phyloP scores from a whole-genome alignment of 2,888 invertebrate genomes.

The Polyommatus iphigenia region DNA sequence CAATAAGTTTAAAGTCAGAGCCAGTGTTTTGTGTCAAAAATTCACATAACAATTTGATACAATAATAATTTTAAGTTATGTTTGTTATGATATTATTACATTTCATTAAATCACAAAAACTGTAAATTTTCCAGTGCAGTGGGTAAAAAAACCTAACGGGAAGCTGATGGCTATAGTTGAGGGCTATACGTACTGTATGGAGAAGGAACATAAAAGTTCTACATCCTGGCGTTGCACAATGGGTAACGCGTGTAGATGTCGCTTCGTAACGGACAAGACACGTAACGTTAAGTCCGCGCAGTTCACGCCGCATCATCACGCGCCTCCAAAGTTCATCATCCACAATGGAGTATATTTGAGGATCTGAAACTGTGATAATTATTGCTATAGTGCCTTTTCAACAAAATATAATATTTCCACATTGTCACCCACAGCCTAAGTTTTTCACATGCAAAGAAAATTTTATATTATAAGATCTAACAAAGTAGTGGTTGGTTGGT shows the following conservation, averaged over 20 bases:
- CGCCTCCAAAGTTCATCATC: slow-evolving; percentile 41
- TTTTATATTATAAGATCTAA: too few relatives aligned
- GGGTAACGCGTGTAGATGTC: slow-evolving; percentile 44
- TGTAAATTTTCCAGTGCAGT: slow-evolving; percentile 38
- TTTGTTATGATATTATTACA: too few relatives aligned
- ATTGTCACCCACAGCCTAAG: too few relatives aligned
- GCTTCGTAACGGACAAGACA: slow-evolving; percentile 40
- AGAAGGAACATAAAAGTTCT: too few relatives aligned
- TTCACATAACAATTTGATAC: too few relatives aligned
- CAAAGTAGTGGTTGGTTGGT: too few relatives aligned
- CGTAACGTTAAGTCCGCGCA: slow-evolving; percentile 36
- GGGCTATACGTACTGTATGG: slow-evolving; percentile 43
- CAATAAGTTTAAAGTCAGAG: too few relatives aligned
- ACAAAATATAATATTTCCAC: too few relatives aligned
- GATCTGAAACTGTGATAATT: neutral
- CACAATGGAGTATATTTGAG: slow-evolving; percentile 38
- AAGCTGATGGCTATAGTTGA: slow-evolving; percentile 41
- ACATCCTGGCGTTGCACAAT: slow-evolving; percentile 46
- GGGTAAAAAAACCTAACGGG: slow-evolving; percentile 38
- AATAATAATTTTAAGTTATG: too few relatives aligned
- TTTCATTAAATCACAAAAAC: neutral
- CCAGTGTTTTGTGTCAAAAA: too few relatives aligned
- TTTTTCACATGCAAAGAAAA: too few relatives aligned
- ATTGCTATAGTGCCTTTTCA: too few relatives aligned
- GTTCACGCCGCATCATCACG: slow-evolving; percentile 43